Evolutionary conservation across 2,113 vertebrate species (phyloP).

Genomic region (Lophotis ruficrista): DNA sequence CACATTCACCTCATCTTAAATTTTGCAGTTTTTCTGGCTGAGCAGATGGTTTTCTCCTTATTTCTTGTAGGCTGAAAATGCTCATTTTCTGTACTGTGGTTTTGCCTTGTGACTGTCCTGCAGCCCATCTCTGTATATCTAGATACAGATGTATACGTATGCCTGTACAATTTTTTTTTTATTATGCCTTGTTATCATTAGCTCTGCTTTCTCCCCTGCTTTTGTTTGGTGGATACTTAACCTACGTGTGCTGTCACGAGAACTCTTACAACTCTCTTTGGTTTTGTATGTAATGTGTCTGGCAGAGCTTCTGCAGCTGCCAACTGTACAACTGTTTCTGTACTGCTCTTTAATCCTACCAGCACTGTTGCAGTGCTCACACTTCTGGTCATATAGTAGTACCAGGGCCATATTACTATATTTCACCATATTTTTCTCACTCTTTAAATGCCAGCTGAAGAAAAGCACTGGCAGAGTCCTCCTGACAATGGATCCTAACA

Average conservation of each 20-base stretch:
- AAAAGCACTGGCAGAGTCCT: background rate
- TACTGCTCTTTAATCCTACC: background rate
- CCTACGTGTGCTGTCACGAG: background rate
- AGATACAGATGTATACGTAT: background rate
- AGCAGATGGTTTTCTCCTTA: background rate
- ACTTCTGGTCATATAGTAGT: background rate
- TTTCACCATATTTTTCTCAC: background rate
- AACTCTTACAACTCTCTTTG: background rate
- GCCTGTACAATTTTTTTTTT: background rate
- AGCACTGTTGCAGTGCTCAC: background rate
- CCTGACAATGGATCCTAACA: background rate
- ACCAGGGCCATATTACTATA: background rate
- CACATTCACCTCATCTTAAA: background rate
- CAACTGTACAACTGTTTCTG: background rate
- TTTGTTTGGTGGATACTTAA: background rate
- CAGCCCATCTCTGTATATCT: background rate
- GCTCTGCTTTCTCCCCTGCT: background rate
- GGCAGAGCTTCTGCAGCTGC: background rate
- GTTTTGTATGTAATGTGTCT: background rate
- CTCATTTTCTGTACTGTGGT: background rate
- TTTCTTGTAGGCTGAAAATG: background rate
- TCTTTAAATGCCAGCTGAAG: background rate
- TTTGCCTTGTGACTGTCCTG: background rate
- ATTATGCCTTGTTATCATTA: background rate
- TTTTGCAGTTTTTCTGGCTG: background rate